Conservation (phyloP, 2,797 vertebrate species). For the Hippocampus kuda region DNA sequence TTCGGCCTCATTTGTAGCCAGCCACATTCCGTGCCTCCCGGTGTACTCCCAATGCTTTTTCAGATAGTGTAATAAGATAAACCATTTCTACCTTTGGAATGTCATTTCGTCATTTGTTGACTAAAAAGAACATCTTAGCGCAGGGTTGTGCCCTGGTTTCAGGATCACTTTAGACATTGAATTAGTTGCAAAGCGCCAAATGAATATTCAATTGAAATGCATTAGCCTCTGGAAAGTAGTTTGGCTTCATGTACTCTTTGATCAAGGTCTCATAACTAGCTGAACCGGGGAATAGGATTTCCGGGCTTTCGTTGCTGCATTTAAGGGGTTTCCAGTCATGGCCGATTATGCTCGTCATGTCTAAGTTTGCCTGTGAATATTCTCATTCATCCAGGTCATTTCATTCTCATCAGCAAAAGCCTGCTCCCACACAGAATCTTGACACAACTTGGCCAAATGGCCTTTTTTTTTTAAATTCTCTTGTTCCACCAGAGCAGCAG, state of each 20-base stretch:
- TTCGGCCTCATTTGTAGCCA: too few relatives aligned
- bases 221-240: background rate
- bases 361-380: background rate
- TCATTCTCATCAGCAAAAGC: too few relatives aligned
- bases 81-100: too few relatives aligned
- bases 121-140: too few relatives aligned
- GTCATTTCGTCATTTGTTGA: too few relatives aligned
- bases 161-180: background rate
- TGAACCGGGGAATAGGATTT: background rate
- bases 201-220: background rate
- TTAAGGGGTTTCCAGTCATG: background rate
- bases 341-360: background rate
- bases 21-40: too few relatives aligned
- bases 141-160: background rate
- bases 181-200: background rate
- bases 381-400: too few relatives aligned
- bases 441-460: background rate
- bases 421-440: too few relatives aligned
- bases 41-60: too few relatives aligned
- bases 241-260: background rate
- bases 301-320: background rate
- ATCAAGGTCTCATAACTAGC: background rate
- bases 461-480: background rate
- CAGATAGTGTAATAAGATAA: too few relatives aligned
- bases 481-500: background rate